phyloP scores from a whole-genome alignment of 1,140 invertebrate species.

The Drosophila auraria region DNA sequence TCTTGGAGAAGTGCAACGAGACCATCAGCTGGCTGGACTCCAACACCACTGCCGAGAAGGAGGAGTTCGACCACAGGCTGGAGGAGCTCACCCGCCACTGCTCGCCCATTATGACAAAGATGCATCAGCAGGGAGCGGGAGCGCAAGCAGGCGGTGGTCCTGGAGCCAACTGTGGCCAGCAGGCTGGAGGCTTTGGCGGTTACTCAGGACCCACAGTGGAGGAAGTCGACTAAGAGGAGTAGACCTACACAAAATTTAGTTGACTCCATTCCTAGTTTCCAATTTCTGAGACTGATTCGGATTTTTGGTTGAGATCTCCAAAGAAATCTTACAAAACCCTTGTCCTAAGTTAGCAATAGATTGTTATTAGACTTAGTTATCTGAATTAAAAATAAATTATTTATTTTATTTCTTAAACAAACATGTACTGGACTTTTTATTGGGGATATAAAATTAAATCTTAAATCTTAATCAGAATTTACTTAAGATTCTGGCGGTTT shows the following conservation, averaged over 20 bases:
- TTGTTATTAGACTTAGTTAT: too few species aligned
- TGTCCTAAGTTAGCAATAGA: not conserved
- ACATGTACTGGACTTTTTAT: not conserved
- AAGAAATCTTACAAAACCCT: not conserved
- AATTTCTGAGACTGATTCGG: not conserved
- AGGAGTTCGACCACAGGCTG: conserved; percentile 88
- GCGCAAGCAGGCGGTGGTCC: conserved; percentile 70
- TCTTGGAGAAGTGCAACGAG: conserved; percentile 86
- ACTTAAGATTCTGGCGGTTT: not conserved
- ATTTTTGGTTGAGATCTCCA: conserved; percentile 7
- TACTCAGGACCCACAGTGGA: conserved; percentile 88
- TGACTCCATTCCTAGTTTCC: not conserved
- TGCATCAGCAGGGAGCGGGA: conserved; percentile 42
- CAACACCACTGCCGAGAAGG: conserved; percentile 87
- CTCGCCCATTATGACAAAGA: conserved; percentile 87
- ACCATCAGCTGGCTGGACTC: conserved; percentile 87
- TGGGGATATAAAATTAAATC: not conserved
- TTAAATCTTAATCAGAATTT: not conserved
- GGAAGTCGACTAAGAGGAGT: conserved; percentile 88
- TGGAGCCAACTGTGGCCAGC: conserved; percentile 84
- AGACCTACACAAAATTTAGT: too few species aligned
- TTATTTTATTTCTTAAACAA: not conserved
- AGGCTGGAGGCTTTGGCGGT: conserved; percentile 85
- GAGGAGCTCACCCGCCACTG: conserved; percentile 86
- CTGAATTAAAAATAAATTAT: too few species aligned